phyloP scores from a whole-genome alignment of 2,797 vertebrate genomes.

The Lithobates pipiens region DNA sequence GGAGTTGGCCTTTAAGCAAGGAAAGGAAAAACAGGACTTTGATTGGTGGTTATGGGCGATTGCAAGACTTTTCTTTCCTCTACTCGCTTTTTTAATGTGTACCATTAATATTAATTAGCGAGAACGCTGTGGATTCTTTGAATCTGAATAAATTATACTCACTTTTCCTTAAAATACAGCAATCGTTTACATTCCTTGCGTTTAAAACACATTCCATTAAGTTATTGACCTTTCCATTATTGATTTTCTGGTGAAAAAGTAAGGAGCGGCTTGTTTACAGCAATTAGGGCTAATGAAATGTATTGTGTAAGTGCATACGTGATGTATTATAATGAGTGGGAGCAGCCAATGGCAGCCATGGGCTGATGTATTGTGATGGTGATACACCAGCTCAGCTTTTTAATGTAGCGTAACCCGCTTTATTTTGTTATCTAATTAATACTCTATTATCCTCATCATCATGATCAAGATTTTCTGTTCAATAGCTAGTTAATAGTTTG shows the following conservation, averaged over 20 bases:
- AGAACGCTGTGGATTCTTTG: not conserved
- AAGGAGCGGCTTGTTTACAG: conserved; percentile 48
- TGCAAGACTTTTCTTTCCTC: no score
- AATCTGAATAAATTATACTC: conserved; percentile 24
- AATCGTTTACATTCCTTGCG: conserved; percentile 24
- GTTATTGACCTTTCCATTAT: conserved; percentile 55
- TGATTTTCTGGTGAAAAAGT: conserved; percentile 42
- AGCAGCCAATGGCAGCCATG: conserved; percentile 13
- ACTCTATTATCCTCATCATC: not conserved
- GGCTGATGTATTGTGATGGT: conserved; percentile 16
- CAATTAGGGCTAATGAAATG: conserved; percentile 52
- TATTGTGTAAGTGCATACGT: conserved; percentile 9
- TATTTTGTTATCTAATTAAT: not conserved
- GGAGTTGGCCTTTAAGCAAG: no score
- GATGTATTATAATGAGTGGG: conserved; percentile 38
- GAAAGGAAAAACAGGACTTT: no score
- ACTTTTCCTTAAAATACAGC: conserved; percentile 37
- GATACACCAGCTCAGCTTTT: not conserved
- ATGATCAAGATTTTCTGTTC: not conserved
- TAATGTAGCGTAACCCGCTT: conserved; percentile 2
- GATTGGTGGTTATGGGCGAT: no score
- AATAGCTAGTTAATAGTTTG: no score
- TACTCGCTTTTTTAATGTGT: no score
- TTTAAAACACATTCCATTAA: conserved; percentile 48
- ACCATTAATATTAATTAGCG: not conserved